Evolutionary conservation across 2,113 vertebrate genomes (phyloP).

Genomic region (Atherinomorus stipes): DNA sequence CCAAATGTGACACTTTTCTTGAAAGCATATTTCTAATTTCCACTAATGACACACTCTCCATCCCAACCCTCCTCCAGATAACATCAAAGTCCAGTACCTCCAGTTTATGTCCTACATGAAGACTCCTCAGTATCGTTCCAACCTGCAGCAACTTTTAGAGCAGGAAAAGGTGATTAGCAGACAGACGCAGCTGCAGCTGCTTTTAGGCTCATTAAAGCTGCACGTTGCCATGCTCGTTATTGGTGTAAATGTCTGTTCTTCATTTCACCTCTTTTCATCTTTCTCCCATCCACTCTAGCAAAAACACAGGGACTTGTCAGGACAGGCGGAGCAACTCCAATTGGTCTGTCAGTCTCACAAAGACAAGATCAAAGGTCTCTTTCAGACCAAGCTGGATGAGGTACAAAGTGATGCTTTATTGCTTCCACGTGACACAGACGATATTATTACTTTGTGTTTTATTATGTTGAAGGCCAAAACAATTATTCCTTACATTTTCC

Average conservation of each 20-base stretch:
- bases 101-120: conserved; percentile 97
- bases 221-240: too few species aligned
- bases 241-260: neutral
- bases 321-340: conserved; percentile 91
- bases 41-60: neutral
- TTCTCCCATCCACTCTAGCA: conserved; percentile 78
- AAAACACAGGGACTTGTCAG: conserved; percentile 90
- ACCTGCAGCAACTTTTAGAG: conserved; percentile 93
- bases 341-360: conserved; percentile 93
- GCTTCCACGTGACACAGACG: neutral
- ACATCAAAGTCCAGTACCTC: conserved; percentile 95
- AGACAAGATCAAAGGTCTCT: conserved; percentile 92
- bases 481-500: neutral
- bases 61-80: conserved; percentile 82
- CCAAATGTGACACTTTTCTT: neutral
- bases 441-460: neutral
- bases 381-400: conserved; percentile 97
- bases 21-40: neutral
- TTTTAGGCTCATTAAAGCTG: neutral
- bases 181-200: neutral
- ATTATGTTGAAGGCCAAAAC: neutral
- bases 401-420: conserved; percentile 70
- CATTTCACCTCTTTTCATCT: neutral
- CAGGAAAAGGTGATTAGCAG: conserved; percentile 90
- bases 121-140: conserved; percentile 94